These are phyloP conservation scores for Chymomyza fuscimana DNA, from an alignment of 2,888 invertebrate genomes.

Conservation along the genomic window DNA sequence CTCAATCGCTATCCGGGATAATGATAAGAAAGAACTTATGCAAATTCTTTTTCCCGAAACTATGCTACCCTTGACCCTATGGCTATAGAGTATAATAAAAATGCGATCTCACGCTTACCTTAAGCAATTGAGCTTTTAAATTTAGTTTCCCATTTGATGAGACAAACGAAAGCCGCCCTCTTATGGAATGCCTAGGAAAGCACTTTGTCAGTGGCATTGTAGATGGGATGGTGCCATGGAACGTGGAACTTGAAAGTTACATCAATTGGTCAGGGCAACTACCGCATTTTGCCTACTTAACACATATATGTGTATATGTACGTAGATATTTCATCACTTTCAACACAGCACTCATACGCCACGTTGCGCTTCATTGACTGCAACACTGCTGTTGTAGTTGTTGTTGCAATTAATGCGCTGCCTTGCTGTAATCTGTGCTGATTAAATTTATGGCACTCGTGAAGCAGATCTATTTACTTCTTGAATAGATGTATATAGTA, in stretches of 20 bases:
- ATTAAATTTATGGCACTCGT: conserved; percentile 54
- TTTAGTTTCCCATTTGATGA: neutral
- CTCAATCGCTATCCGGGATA: too few relatives aligned
- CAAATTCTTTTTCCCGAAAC: neutral
- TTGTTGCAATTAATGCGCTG: neutral
- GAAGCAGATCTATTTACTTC: conserved; percentile 32
- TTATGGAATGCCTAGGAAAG: neutral
- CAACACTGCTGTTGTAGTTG: neutral
- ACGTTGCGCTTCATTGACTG: neutral
- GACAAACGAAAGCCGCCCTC: neutral
- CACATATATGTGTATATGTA: neutral
- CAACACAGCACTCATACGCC: neutral
- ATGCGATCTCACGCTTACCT: neutral
- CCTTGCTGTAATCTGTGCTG: conserved; percentile 40
- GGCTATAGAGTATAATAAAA: too few relatives aligned
- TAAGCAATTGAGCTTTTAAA: neutral
- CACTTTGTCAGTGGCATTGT: too few relatives aligned
- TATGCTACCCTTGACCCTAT: neutral
- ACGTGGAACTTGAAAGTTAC: neutral
- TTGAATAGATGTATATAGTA: conserved; percentile 24
- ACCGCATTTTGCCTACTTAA: neutral
- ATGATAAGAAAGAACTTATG: too few relatives aligned
- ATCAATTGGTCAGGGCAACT: neutral
- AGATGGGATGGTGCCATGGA: neutral
- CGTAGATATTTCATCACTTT: neutral